Percentiles rank a stretch among this genome's conserved stretches.
Conservation (phyloP, 2,888 invertebrate genomes). For the Chaetoderma sp. region DNA sequence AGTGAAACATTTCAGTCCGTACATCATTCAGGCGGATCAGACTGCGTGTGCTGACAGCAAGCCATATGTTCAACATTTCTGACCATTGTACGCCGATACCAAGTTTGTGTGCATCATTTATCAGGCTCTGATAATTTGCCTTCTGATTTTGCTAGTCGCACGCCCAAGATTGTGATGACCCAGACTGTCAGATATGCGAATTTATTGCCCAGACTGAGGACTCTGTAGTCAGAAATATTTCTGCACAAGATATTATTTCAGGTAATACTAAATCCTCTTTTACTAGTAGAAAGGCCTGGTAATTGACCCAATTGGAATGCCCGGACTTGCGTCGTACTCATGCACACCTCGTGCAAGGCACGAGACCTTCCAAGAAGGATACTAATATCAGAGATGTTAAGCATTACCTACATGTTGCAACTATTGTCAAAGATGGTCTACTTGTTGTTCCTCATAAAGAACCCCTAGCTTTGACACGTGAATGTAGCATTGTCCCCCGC, state of each 20-base stretch:
- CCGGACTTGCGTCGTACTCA: constrained; percentile 31
- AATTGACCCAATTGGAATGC: constrained; percentile 28
- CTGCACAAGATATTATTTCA: constrained; percentile 18
- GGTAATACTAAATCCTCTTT: constrained; percentile 26
- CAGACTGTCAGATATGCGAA: constrained; percentile 27
- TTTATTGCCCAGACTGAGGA: constrained; percentile 20
- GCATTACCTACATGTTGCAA: constrained; percentile 25
- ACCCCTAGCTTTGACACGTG: constrained; percentile 17
- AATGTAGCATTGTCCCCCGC: constrained; percentile 39
- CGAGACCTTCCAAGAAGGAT: constrained; percentile 37
- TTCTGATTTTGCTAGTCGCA: constrained; percentile 36
- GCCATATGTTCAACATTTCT: constrained; percentile 41
- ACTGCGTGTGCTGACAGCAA: constrained; percentile 38
- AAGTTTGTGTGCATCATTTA: constrained; percentile 15
- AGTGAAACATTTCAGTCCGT: constrained; percentile 42
- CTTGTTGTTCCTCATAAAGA: constrained; percentile 17
- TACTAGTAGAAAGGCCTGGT: constrained; percentile 29
- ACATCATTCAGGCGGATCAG: constrained; percentile 36
- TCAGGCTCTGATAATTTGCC: constrained; percentile 31
- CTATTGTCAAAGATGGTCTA: constrained; percentile 34
- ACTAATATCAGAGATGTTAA: constrained; percentile 39
- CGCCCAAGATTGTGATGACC: constrained; percentile 29
- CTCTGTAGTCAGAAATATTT: constrained; percentile 32
- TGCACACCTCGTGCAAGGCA: constrained; percentile 36
- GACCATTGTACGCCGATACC: constrained; percentile 32